Base-by-base conservation (phyloP, 2,797 vertebrate genomes). In the Calcarius lapponicus region DNA sequence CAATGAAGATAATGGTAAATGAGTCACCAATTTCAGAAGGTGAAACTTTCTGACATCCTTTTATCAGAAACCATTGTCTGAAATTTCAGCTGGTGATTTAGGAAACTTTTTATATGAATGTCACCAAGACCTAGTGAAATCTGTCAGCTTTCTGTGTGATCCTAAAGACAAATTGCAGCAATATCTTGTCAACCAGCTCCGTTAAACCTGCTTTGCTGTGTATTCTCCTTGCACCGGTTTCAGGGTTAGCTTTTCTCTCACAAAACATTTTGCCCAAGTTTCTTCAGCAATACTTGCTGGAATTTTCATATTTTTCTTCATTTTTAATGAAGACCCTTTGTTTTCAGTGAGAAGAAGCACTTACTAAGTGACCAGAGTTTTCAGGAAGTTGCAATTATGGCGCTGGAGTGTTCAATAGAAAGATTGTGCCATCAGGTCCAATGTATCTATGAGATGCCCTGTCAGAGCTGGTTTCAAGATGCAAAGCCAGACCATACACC, bases 41-140 rank as follows among this genome's bases (percentile, higher is more conserved):
- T 91, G 92, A 96, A 95, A 67, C 40, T 90, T 86, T 86, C 91
- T 34, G 21, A 66, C 26, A 40, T 88, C 78, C 87, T 50, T 96
- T 96, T 96, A 92, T 91, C 90, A 96, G 87, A 92, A 95, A 57
- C 80, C 87, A 95, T 86, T 91, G 93, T 95, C 86, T 50, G 15
- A 84, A 95, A 97, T 97, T 95, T 97, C 92, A 97, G 80, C 74
- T 73, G 69, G 71, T 95, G 96, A 97, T 97, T 98, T 85, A 96
- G 87, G 47, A 95, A 65, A 34, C 73, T 91, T 96, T 94, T 86
- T 91, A 95, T 94, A 86, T 72, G 89, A 96, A 93, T 95, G 91
- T 96, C 95, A 95, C 80, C 56, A 80, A 96, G 92, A 95, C 94
- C 95, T 76, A 82, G 87, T 15, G 25, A 96, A 96, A 97, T 93